Percentiles rank a stretch among this genome's conserved stretches.
Conservation (phyloP, 2,888 invertebrate species). For the Lottia scabra region DNA sequence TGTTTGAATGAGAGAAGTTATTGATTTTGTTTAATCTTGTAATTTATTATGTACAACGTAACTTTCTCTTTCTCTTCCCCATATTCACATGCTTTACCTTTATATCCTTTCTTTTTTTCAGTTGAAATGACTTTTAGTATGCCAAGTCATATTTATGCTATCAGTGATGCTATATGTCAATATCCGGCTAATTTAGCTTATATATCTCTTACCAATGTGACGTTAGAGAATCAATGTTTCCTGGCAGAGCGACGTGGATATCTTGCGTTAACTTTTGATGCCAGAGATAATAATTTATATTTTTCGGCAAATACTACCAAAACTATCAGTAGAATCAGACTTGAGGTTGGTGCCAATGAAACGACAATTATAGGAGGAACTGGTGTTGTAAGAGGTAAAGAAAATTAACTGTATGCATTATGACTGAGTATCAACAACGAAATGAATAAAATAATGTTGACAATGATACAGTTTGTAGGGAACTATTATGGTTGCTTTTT, state of each 20-base stretch:
- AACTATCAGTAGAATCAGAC: constrained; percentile 54
- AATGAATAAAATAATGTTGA: too few relatives aligned
- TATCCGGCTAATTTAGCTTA: constrained; percentile 64
- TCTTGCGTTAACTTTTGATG: constrained; percentile 55
- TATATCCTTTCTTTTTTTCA: constrained; percentile 45
- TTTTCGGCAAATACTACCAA: constrained; percentile 59
- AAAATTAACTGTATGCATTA: too few relatives aligned
- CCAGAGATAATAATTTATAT: constrained; percentile 49
- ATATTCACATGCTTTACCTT: too few relatives aligned
- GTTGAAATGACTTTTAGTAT: constrained; percentile 70
- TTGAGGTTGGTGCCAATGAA: constrained; percentile 47
- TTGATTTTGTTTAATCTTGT: too few relatives aligned
- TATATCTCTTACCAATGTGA: constrained; percentile 56
- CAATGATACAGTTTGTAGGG: too few relatives aligned
- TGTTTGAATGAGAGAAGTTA: too few relatives aligned
- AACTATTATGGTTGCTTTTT: too few relatives aligned
- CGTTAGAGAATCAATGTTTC: constrained; percentile 70
- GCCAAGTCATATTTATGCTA: constrained; percentile 58
- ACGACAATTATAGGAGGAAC: constrained; percentile 57
- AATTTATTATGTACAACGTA: too few relatives aligned
- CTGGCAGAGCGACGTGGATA: constrained; percentile 72
- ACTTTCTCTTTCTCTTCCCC: too few relatives aligned
- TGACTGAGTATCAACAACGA: too few relatives aligned
- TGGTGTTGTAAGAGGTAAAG: constrained; percentile 56
- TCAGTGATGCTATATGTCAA: constrained; percentile 64